A percentile compares a stretch with the other conserved stretches of the same genome.
Evolutionary conservation across 2,113 vertebrate species (phyloP).

Genomic region (Neomonachus schauinslandi): DNA sequence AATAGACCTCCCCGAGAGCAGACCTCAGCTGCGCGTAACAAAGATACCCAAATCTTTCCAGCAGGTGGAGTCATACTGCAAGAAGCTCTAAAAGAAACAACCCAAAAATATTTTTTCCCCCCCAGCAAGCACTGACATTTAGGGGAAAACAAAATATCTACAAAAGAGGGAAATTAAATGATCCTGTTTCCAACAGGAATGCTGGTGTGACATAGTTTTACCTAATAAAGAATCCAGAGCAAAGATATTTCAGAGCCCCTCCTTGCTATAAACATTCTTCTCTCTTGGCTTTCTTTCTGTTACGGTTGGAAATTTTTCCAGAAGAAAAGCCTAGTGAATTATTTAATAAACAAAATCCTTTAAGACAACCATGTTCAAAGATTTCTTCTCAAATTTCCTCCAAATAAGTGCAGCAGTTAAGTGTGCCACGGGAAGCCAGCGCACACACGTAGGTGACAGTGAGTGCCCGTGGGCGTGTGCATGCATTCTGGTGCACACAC

Average conservation of each 20-base stretch:
- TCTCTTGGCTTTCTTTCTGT: conserved; percentile 75
- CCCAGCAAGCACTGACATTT: conserved; percentile 78
- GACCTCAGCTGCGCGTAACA: accelerated
- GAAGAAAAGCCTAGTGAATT: conserved; percentile 82
- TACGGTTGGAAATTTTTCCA: conserved; percentile 79
- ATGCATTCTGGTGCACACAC: background rate
- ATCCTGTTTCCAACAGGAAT: conserved; percentile 73
- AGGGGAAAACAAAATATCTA: conserved; percentile 81
- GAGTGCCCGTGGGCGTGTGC: too few species aligned
- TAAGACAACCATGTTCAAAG: conserved; percentile 69
- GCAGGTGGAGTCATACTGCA: conserved; percentile 85
- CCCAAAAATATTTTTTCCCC: conserved; percentile 33
- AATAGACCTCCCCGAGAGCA: accelerated
- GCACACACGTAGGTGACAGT: accelerated
- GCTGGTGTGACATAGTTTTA: conserved; percentile 41
- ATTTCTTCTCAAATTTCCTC: conserved; percentile 9
- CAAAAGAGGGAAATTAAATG: conserved; percentile 79
- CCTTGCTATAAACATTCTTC: background rate
- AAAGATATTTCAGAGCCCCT: background rate
- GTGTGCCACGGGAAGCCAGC: accelerated
- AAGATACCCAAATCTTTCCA: conserved; percentile 64
- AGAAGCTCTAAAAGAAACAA: conserved; percentile 78
- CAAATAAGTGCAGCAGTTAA: background rate
- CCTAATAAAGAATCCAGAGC: background rate
- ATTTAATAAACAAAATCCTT: conserved; percentile 83